A percentile compares a stretch with the other conserved stretches of the same genome.
These are phyloP conservation scores for Lagopus leucura DNA, from an alignment of 2,113 vertebrate genomes.

Conservation along the genomic window DNA sequence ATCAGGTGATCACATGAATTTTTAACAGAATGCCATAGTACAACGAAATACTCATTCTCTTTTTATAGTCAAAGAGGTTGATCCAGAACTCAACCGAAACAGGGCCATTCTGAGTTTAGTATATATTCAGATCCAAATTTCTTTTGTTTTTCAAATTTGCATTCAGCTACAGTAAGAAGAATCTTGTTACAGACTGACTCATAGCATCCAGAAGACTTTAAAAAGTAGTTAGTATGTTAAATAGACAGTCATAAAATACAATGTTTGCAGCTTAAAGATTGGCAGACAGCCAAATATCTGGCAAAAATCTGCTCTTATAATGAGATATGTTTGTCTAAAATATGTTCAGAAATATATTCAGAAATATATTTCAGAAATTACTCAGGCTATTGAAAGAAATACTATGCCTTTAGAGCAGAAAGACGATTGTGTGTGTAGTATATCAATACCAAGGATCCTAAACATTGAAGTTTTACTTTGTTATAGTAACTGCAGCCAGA, in stretches of 20 bases:
- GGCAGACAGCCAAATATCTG: background rate
- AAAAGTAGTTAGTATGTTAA: background rate
- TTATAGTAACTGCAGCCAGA: background rate
- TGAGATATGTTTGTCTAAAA: background rate
- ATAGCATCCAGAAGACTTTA: background rate
- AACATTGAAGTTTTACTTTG: background rate
- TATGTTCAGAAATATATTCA: background rate
- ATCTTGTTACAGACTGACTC: background rate
- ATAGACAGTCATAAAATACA: background rate
- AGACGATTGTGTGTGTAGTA: background rate
- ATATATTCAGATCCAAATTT: background rate
- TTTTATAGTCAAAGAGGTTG: background rate
- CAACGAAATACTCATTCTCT: background rate
- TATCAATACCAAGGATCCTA: background rate
- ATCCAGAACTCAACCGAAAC: background rate
- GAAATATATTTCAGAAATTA: background rate
- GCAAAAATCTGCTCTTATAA: background rate
- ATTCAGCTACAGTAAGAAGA: background rate
- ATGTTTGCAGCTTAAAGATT: background rate
- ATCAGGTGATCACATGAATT: background rate
- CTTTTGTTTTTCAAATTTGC: background rate
- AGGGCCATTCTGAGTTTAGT: rapidly evolving
- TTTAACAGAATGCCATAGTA: background rate
- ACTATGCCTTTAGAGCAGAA: background rate
- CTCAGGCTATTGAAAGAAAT: background rate